Conservation (phyloP, 2,888 invertebrate genomes). For the Opisthograptis luteolata region DNA sequence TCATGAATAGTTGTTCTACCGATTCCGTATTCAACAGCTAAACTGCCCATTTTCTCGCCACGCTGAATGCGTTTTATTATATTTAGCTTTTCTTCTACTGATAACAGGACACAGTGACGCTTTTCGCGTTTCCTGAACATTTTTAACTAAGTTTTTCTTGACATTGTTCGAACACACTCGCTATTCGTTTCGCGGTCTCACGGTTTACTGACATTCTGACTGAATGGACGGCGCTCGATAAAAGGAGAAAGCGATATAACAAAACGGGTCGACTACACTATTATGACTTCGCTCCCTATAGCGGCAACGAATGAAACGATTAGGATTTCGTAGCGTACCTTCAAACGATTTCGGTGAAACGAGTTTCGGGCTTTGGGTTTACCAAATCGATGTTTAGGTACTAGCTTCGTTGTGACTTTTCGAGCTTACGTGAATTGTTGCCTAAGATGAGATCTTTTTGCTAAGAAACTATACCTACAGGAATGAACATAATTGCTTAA, state of each 20-base stretch:
- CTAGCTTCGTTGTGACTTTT: no score
- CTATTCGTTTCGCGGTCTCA: not conserved
- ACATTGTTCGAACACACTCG: no score
- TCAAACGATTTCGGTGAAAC: not conserved
- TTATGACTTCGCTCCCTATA: not conserved
- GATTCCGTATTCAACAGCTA: slow-evolving; percentile 13
- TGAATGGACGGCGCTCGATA: slow-evolving; percentile 8
- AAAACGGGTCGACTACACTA: not conserved
- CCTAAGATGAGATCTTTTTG: no score
- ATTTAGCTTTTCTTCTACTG: slow-evolving; percentile 16
- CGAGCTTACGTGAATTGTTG: no score
- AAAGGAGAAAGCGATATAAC: slow-evolving; percentile 12
- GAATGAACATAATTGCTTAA: no score
- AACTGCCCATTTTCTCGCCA: slow-evolving; percentile 17
- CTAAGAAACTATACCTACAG: no score
- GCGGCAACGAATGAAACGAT: no score
- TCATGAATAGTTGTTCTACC: slow-evolving; percentile 21
- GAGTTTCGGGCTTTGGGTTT: no score
- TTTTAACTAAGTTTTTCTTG: not conserved
- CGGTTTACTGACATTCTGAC: slow-evolving; percentile 4
- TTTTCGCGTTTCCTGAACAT: slow-evolving; percentile 7
- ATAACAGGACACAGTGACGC: slow-evolving; percentile 10
- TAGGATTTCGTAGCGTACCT: not conserved
- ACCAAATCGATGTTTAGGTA: no score
- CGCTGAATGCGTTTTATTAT: slow-evolving; percentile 21